Base-by-base conservation (phyloP, 2,888 invertebrate species). In the Andrena minutula region DNA sequence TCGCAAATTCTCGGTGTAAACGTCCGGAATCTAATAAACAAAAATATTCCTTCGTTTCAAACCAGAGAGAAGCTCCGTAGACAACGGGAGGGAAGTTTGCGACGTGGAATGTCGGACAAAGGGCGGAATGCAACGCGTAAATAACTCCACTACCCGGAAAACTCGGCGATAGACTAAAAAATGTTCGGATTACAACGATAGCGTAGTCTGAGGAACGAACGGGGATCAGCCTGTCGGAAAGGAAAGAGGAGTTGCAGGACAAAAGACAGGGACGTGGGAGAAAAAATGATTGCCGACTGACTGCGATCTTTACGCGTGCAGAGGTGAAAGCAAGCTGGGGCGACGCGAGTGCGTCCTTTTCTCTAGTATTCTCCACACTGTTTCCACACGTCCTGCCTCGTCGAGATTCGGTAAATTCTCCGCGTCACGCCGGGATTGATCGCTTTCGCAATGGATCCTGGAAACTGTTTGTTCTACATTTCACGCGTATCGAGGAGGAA, bases 391-490 rank as follows among this genome's bases (percentile, higher is more conserved):
- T 70, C 8, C 61, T 26, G 53, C 1, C 51, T 47, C 51, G 71
- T 23, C 49, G 61, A 77, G 80, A 86, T 79, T 83, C 86, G 83
- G 76, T 79, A 87, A 88, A 89, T 88, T 89, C 83, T 78, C 78
- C 69, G 84, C 75, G 70, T 75, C 69, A 35, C 72, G 28, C 35
- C 32, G 66, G 71, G 75, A 88, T 88, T 88, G 86, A 89, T 87
- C 79, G 84, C 75, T 76, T 83, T 83, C 81, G 80, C 84, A 79
- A 72, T 69, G 72, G 71, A 85, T 82, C 69, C 79, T 56, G 77
- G 70, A 16, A 41, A 85, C 83, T 88, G 83, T 88, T 88, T 89
- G 80, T 88, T 86, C 78, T 72, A 83, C 74, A 76, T 86, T 87
- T 78, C 86, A 23, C 85, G 35, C 64, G 75, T 82, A 73, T 86